Conservation (phyloP, 1,140 invertebrate species). For the Limonius californicus region DNA sequence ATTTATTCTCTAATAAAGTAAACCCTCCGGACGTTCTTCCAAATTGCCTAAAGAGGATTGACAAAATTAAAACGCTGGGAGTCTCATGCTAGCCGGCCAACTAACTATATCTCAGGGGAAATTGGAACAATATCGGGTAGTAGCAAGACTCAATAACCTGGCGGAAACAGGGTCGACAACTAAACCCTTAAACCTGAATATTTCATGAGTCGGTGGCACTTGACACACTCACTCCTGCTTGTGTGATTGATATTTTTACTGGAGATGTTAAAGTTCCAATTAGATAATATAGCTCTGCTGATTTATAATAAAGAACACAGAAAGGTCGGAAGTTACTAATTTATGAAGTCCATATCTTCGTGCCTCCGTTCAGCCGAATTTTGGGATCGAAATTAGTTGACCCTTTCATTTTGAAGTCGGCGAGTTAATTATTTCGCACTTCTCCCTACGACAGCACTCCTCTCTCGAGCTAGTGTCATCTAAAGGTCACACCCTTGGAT, state of each 20-base stretch:
- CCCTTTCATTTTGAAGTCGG: background rate
- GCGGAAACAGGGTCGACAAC: conserved; percentile 4
- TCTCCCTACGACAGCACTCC: background rate
- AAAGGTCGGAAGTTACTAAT: background rate
- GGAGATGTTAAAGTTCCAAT: background rate
- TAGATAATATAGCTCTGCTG: background rate
- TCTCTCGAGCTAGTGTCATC: background rate
- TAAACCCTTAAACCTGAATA: conserved; percentile 8
- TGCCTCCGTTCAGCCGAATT: background rate
- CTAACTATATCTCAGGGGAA: conserved; percentile 38
- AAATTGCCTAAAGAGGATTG: conserved; percentile 43
- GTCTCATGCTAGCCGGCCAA: conserved; percentile 19
- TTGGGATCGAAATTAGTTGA: background rate
- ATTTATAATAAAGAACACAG: background rate
- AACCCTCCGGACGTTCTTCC: conserved; percentile 25
- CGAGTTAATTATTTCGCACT: background rate
- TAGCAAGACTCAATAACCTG: conserved; percentile 5
- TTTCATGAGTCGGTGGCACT: conserved; percentile 4
- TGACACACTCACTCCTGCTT: background rate
- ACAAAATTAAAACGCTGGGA: conserved; percentile 38
- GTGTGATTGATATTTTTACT: background rate
- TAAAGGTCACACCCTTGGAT: background rate
- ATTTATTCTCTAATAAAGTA: conserved; percentile 39
- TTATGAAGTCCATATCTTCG: too few relatives aligned
- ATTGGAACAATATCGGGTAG: conserved; percentile 30